Percentiles rank a stretch among this genome's conserved stretches.
Evolutionary conservation across 2,888 invertebrate genomes (phyloP).

Genomic region (Coelogynopora nodosa): DNA sequence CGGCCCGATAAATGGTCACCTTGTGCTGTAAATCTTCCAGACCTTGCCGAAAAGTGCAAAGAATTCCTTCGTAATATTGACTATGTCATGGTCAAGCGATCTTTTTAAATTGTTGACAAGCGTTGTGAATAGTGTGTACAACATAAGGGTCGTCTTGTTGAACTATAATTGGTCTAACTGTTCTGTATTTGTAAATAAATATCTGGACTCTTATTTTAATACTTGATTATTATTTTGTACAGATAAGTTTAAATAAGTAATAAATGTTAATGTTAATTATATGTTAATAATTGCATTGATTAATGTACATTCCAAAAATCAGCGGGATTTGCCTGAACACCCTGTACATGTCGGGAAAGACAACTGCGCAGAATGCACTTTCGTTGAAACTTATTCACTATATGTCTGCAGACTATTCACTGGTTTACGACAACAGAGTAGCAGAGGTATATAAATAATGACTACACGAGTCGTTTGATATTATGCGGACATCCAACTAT

Average conservation of each 20-base stretch:
- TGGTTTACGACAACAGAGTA: too few species aligned
- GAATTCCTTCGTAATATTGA: conserved; percentile 20
- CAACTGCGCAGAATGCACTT: too few species aligned
- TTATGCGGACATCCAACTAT: too few species aligned
- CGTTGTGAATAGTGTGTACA: conserved; percentile 22
- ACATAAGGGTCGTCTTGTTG: neutral
- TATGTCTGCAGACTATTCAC: too few species aligned
- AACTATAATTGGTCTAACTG: conserved; percentile 23
- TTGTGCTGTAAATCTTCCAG: conserved; percentile 9
- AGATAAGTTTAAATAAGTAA: neutral
- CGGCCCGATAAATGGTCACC: neutral
- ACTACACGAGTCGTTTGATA: too few species aligned
- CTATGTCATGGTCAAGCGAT: conserved; percentile 27
- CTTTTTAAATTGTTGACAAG: neutral
- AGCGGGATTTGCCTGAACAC: neutral
- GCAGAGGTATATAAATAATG: too few species aligned
- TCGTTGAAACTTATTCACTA: too few species aligned
- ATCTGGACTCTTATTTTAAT: conserved; percentile 18
- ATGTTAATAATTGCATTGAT: neutral
- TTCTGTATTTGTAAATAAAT: conserved; percentile 27
- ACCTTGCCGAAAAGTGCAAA: conserved; percentile 1
- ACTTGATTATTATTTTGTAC: neutral
- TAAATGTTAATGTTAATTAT: neutral
- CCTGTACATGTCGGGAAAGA: too few species aligned
- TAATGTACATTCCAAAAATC: conserved; percentile 9